A percentile compares a stretch with the other conserved stretches of the same genome.
These are phyloP conservation scores for Apis laboriosa DNA, from an alignment of 1,140 invertebrate species.

Conservation along the genomic window DNA sequence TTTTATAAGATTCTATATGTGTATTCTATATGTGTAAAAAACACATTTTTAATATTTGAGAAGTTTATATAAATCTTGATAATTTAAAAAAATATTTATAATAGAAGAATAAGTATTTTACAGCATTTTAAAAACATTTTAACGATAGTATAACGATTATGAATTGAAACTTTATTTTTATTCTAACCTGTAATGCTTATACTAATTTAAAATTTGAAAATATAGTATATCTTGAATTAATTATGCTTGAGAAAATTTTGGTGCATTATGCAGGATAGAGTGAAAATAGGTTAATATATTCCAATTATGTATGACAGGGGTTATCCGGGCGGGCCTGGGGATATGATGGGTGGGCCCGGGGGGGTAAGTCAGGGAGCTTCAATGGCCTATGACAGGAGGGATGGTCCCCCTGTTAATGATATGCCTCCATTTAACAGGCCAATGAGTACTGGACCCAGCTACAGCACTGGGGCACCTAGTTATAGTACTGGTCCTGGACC, in stretches of 20 bases:
- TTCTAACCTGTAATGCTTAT: conserved; percentile 54
- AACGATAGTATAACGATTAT: not conserved
- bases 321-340: conserved; percentile 59
- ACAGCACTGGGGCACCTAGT: conserved; percentile 77
- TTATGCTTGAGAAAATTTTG: conserved; percentile 23
- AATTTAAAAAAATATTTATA: not conserved
- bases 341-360: conserved; percentile 60
- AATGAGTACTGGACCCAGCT: conserved; percentile 77
- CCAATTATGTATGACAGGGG: conserved; percentile 58
- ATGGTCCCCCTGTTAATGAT: conserved; percentile 61
- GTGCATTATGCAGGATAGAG: conserved; percentile 47
- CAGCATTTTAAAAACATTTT: not conserved
- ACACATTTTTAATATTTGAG: not conserved
- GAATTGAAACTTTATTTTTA: conserved; percentile 55
- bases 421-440: conserved; percentile 71
- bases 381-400: conserved; percentile 55
- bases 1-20: not conserved
- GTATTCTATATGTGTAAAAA: not conserved
- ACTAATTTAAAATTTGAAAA: conserved; percentile 20
- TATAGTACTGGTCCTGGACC: conserved; percentile 78
- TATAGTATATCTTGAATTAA: not conserved
- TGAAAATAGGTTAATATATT: conserved; percentile 62
- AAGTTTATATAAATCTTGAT: not conserved
- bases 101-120: not conserved
- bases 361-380: conserved; percentile 57